A percentile compares a stretch with the other conserved stretches of the same genome.
Conservation (phyloP, 1,140 invertebrate species). For the Oryctes rhinoceros region DNA sequence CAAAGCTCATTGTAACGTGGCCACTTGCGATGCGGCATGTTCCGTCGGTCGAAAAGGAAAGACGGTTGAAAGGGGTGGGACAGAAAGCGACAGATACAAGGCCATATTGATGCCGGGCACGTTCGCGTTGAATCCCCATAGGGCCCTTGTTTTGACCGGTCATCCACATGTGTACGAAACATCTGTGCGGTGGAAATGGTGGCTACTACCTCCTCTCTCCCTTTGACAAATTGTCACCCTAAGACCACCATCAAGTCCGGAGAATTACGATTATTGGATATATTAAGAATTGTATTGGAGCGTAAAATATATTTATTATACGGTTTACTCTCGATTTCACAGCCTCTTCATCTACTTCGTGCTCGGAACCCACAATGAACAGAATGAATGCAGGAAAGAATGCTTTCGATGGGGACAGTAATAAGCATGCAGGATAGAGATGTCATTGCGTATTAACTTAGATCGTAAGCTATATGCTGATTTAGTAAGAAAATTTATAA, state of each 20-base stretch:
- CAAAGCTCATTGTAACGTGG: constrained; percentile 13
- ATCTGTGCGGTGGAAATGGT: neutral
- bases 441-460: too few relatives aligned
- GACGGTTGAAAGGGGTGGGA: neutral
- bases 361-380: constrained; percentile 4
- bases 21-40: neutral
- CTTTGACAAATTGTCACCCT: constrained; percentile 29
- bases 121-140: neutral
- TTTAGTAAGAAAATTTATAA: too few relatives aligned
- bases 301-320: constrained; percentile 34
- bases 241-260: constrained; percentile 6
- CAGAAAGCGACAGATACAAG: neutral
- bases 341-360: neutral
- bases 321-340: constrained; percentile 25
- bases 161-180: constrained; percentile 9
- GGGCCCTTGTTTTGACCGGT: constrained; percentile 16
- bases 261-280: constrained; percentile 36
- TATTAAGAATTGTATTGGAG: constrained; percentile 29
- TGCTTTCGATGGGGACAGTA: too few relatives aligned
- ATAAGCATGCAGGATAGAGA: too few relatives aligned
- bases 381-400: too few relatives aligned
- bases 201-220: neutral
- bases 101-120: neutral
- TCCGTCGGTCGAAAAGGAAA: neutral
- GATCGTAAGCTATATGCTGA: too few relatives aligned